phyloP scores from a whole-genome alignment of 2,113 vertebrate genomes.

The Rostratula benghalensis region DNA sequence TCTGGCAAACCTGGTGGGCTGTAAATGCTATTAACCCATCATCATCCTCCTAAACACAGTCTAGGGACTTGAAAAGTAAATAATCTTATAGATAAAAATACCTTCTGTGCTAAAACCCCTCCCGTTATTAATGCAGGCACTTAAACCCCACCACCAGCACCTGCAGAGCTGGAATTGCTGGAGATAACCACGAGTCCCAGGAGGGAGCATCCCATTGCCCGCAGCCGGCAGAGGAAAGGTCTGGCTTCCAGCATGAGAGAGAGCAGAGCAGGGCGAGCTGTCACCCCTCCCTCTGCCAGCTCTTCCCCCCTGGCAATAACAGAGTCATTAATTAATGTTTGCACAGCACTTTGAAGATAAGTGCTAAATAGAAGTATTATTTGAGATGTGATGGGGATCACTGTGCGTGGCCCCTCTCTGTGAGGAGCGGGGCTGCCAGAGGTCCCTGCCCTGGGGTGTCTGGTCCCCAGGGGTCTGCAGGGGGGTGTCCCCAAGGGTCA shows the following conservation, averaged over 20 bases:
- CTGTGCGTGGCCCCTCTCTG: not conserved
- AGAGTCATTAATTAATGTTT: not conserved
- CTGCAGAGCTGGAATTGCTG: not conserved
- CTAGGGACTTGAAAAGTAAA: not conserved
- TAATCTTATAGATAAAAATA: not conserved
- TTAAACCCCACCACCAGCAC: not conserved
- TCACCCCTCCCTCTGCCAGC: not conserved
- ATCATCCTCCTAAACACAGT: not conserved
- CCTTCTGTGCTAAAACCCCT: not conserved
- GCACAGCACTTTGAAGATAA: not conserved
- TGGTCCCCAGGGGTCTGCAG: not conserved
- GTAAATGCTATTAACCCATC: not conserved
- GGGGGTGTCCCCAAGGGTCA: no score
- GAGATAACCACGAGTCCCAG: rapidly evolving
- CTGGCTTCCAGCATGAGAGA: not conserved
- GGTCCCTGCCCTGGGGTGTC: not conserved
- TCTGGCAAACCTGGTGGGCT: not conserved
- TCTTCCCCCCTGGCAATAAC: not conserved
- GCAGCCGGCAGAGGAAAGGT: not conserved
- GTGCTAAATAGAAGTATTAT: not conserved
- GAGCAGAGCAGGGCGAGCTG: not conserved
- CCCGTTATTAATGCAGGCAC: not conserved
- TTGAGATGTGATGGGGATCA: not conserved
- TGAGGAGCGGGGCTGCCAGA: not conserved
- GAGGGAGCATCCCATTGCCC: not conserved